Base-by-base conservation (phyloP, 2,888 invertebrate species). In the Lissocephala sabroskyi region DNA sequence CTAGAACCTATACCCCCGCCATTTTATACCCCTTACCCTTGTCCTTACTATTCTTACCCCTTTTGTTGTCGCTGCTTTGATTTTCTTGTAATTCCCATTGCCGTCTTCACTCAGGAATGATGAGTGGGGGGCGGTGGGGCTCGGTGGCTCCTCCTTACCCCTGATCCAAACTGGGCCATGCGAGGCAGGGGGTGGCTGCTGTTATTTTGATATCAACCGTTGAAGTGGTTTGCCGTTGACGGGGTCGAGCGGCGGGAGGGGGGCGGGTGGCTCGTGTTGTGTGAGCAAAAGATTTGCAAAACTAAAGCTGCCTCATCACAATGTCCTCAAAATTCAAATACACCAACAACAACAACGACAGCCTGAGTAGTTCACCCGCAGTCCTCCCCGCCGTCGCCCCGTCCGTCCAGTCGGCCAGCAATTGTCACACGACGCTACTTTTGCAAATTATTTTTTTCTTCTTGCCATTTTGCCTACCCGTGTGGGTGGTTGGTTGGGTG, bases 291-390 rank as follows among this genome's bases (percentile, higher is more conserved):
- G 77, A 79, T 79, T 79, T 79, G 77, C 66, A 65, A 79, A n/a
- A 79, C 80, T 79, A 77, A 79, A 79, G 80, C n/a, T n/a, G n/a
- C 68, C 77, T 68, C 74, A 70, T 78, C 76, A 76, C 70, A 76
- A 78, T 68, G 66, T 71, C 66, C 78, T 74, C 79, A 78, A 71
- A 75, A 77, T 75, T 65, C 73, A 68, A 73, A 77, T 65, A 75
- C n/a, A n/a, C 62, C 70, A 75, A 59, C 68, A 52, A 59, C 67
- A 54, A 52, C 67, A 62, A 58, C 52, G 50, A 52, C n/a, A 52
- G 63, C 41, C 11, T 16, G 57, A 56, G 51, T 42, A 49, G 59
- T 50, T 49, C 55, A 55, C 9, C 23, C 52, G 51, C 52, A 56
- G n/a, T 29, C 1, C n/a, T 11, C 11, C 29, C 29, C n/a, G 30